Evolutionary conservation across 2,113 vertebrate species (phyloP), one percentile per base, ranked within the genome.

Genomic region (Neodontobutis hainanensis): DNA sequence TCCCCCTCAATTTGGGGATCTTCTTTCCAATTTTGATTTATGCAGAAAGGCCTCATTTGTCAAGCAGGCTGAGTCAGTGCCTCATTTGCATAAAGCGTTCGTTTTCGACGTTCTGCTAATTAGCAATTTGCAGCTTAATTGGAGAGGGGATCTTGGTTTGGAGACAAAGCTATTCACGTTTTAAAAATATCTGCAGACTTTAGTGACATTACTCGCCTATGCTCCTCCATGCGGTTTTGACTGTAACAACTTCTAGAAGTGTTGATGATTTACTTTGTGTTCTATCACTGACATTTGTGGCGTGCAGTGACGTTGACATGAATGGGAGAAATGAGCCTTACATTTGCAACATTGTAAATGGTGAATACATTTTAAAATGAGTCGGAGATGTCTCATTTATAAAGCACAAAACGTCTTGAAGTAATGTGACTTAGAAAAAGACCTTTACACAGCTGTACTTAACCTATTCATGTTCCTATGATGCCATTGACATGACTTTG

Each of bases 41-140:
- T 92, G 91, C 89, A 90, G 89, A 92, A 88, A 89, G 88, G 86
- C 88, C 90, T 91, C 91, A 91, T 94, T 92, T 92, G 92, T 93
- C 91, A 92, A 88, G 90, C 90, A 86, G 92, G 87, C 90, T 93
- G 91, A 93, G 89, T 93, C 92, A 92, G 92, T 77, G 86, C 78
- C 86, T 91, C 56, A 93, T 94, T 93, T 94, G 80, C 92, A 94
- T 94, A 92, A 92, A 91, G 86, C 71, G 76, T 92, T 92, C 85
- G 83, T 92, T 92, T 93, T 88, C 89, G 82, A 71, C 90, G 85
- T 92, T 92, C 89, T 87, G 86, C 91, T 93, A 94, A 93, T 93
- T 94, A 92, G 92, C 91, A 92, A 93, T 94, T 93, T 93, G 90
- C 92, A 91, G 90, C 88, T 93, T 94, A 94, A 93, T 93, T 94